These are phyloP conservation scores for Dynastes hyllus DNA, from an alignment of 2,888 invertebrate genomes.

Conservation along the genomic window DNA sequence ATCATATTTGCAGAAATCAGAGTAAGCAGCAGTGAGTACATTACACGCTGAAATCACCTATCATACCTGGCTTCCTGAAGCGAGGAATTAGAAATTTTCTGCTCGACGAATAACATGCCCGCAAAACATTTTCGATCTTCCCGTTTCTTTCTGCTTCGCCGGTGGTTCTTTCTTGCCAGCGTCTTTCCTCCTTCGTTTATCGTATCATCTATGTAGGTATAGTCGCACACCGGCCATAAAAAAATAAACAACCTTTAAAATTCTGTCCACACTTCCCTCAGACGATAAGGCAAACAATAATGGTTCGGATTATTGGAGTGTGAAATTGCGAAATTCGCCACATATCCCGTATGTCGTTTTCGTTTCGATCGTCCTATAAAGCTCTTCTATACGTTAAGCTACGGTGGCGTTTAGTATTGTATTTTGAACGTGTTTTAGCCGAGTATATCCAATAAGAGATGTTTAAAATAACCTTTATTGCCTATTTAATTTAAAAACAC, in stretches of 20 bases:
- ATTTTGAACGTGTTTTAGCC: too few species aligned
- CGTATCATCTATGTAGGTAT: slow-evolving; percentile 14
- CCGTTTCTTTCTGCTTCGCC: slow-evolving; percentile 26
- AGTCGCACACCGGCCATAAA: slow-evolving; percentile 6
- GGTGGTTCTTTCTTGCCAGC: not conserved
- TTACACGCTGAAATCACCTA: slow-evolving; percentile 36
- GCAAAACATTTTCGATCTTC: slow-evolving; percentile 40
- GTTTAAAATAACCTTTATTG: too few species aligned
- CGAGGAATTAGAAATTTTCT: slow-evolving; percentile 47
- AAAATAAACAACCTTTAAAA: slow-evolving; percentile 41
- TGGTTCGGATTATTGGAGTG: slow-evolving; percentile 31
- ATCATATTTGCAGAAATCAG: slow-evolving; percentile 39
- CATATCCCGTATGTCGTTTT: slow-evolving; percentile 25
- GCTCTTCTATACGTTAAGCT: too few species aligned
- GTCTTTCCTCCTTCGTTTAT: slow-evolving; percentile 1
- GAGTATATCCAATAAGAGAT: too few species aligned
- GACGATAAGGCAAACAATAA: slow-evolving; percentile 43
- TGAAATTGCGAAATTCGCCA: slow-evolving; percentile 37
- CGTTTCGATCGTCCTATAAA: not conserved
- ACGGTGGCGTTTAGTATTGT: too few species aligned
- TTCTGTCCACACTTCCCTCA: slow-evolving; percentile 20
- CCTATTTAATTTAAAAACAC: too few species aligned
- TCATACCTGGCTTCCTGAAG: slow-evolving; percentile 42
- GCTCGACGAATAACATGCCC: slow-evolving; percentile 41
- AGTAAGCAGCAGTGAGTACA: slow-evolving; percentile 27